phyloP scores from a whole-genome alignment of 35 echinoderm and acorn worm genomes.

The Apostichopus japonicus region DNA sequence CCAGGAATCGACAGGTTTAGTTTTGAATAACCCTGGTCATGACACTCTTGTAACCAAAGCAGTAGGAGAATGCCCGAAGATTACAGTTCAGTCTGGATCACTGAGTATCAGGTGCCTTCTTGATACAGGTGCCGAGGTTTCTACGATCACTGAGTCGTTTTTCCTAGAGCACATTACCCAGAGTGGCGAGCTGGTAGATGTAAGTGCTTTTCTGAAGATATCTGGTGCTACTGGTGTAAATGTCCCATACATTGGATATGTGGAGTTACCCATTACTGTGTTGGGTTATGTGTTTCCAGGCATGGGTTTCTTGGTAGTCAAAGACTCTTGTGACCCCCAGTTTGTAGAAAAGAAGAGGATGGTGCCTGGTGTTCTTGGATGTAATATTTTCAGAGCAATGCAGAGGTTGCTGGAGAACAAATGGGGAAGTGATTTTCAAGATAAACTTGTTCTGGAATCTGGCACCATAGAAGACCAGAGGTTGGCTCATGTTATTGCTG shows the following conservation, averaged over 20 bases:
- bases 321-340: constrained; percentile 2
- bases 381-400: background rate
- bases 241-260: constrained; percentile 17
- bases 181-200: constrained; percentile 18
- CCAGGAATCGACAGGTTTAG: background rate
- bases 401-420: background rate
- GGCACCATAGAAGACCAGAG: background rate
- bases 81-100: background rate
- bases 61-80: constrained; percentile 56
- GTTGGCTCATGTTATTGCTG: too few species aligned
- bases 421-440: background rate
- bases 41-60: background rate
- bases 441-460: background rate
- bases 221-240: constrained; percentile 6
- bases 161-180: background rate
- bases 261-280: constrained; percentile 10
- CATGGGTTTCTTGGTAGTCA: constrained; percentile 37
- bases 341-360: background rate
- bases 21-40: background rate
- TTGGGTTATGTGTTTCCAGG: background rate
- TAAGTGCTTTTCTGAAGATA: constrained; percentile 36
- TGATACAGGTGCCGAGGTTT: constrained; percentile 63
- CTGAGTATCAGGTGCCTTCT: constrained; percentile 45
- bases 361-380: background rate
- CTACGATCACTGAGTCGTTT: constrained; percentile 62